Evolutionary conservation across 1,140 invertebrate species (phyloP).

Genomic region (Formica exsecta): DNA sequence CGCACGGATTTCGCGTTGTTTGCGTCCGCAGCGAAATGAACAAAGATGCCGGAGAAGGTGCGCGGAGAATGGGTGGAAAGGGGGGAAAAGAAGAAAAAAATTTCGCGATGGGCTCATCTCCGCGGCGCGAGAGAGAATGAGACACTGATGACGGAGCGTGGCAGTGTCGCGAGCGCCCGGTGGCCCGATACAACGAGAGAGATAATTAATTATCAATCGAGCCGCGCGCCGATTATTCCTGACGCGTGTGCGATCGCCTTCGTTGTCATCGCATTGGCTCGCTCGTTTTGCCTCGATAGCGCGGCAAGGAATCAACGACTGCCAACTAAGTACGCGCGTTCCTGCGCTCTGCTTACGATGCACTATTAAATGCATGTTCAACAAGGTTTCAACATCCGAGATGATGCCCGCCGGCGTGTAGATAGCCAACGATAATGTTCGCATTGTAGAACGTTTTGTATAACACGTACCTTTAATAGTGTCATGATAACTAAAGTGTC

Average conservation of each 20-base stretch:
- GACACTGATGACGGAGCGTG: conserved; percentile 61
- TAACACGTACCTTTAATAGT: conserved; percentile 14
- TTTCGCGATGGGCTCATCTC: conserved; percentile 52
- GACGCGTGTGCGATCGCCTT: conserved; percentile 44
- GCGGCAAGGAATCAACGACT: conserved; percentile 53
- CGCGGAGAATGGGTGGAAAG: background rate
- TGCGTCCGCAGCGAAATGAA: background rate
- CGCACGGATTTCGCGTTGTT: conserved; percentile 10
- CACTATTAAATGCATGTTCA: conserved; percentile 54
- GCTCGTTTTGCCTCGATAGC: conserved; percentile 49
- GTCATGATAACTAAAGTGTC: background rate
- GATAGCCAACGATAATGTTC: conserved; percentile 25
- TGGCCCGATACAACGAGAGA: conserved; percentile 69
- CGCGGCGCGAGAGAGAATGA: conserved; percentile 47
- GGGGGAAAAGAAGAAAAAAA: background rate
- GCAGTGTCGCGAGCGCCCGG: conserved; percentile 29
- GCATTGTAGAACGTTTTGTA: conserved; percentile 38
- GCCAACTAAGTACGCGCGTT: conserved; percentile 45
- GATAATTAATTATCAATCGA: conserved; percentile 84
- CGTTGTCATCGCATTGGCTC: conserved; percentile 9
- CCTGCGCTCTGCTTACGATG: conserved; percentile 20
- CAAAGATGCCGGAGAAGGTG: background rate
- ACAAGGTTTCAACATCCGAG: conserved; percentile 56
- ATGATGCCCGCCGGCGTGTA: conserved; percentile 41
- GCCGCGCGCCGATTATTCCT: conserved; percentile 63